Conservation (phyloP, 2,113 vertebrate species). For the Smithornis capensis region DNA sequence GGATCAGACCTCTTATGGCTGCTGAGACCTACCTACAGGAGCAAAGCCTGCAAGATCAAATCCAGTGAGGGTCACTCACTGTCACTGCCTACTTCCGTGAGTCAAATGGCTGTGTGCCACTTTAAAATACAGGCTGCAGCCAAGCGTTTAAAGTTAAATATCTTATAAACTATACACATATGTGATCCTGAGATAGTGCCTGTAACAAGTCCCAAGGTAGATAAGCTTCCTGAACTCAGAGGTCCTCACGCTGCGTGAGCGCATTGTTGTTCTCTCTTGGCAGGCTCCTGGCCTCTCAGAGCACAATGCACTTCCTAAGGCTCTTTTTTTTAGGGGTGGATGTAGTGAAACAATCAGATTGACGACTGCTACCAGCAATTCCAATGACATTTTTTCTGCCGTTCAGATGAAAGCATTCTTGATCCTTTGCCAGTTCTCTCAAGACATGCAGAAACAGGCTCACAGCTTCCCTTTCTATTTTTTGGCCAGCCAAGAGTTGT, state of each 20-base stretch:
- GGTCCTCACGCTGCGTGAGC: neutral
- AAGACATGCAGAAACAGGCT: conserved; percentile 48
- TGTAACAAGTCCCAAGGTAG: conserved; percentile 39
- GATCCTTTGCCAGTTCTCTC: conserved; percentile 31
- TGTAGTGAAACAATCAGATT: conserved; percentile 29
- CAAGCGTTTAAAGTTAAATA: conserved; percentile 26
- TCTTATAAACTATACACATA: conserved; percentile 21
- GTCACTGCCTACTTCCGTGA: neutral
- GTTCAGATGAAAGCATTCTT: conserved; percentile 41
- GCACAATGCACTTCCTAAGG: neutral
- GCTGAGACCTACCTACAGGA: neutral
- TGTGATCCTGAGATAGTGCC: conserved; percentile 61
- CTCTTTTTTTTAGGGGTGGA: neutral
- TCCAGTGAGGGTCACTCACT: neutral
- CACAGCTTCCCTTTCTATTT: conserved; percentile 22
- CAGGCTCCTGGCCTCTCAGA: neutral
- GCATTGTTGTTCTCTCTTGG: conserved; percentile 15
- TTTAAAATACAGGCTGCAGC: conserved; percentile 15
- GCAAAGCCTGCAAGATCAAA: neutral
- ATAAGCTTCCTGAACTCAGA: conserved; percentile 48
- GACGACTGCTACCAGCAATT: conserved; percentile 33
- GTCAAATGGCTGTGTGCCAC: neutral
- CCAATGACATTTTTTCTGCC: conserved; percentile 20
- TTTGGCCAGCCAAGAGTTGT: neutral
- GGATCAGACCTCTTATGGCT: neutral